phyloP scores from a whole-genome alignment of 92 coral and sea anemone genomes.

The Montipora capitata region DNA sequence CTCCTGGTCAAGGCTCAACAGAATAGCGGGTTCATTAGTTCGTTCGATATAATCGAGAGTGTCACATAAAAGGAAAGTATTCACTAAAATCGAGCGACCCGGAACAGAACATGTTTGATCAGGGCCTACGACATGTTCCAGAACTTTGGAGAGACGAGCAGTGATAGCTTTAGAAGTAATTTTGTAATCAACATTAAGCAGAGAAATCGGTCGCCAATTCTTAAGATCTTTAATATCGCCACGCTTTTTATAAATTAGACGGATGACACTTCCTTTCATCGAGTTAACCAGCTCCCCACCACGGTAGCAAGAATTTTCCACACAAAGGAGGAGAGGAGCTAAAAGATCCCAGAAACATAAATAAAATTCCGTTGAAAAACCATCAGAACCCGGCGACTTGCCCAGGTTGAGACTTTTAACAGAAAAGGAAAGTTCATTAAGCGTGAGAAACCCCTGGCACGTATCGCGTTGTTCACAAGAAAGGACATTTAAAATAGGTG shows the following conservation, averaged over 20 bases:
- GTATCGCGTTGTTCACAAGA: background rate
- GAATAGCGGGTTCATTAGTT: slow-evolving; percentile 9
- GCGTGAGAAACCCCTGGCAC: background rate
- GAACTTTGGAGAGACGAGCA: background rate
- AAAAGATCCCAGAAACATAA: background rate
- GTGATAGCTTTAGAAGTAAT: background rate
- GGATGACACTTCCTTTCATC: slow-evolving; percentile 1
- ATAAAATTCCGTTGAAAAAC: slow-evolving; percentile 1
- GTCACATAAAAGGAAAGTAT: background rate
- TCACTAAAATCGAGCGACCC: background rate
- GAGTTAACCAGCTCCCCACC: background rate
- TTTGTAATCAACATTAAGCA: slow-evolving; percentile 20
- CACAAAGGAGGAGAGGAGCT: background rate
- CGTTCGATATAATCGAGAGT: background rate
- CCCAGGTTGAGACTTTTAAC: background rate
- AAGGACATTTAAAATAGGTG: background rate
- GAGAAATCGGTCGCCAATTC: slow-evolving; percentile 35
- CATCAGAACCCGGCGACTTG: slow-evolving; percentile 22
- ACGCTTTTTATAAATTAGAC: background rate
- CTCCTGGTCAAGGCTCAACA: slow-evolving; percentile 27
- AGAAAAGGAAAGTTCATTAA: background rate
- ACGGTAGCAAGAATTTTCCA: background rate
- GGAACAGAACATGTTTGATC: slow-evolving; percentile 33
- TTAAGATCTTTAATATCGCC: background rate
- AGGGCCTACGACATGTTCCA: background rate